phyloP scores from a whole-genome alignment of 2,113 vertebrate species.

The Nannospalax galili region DNA sequence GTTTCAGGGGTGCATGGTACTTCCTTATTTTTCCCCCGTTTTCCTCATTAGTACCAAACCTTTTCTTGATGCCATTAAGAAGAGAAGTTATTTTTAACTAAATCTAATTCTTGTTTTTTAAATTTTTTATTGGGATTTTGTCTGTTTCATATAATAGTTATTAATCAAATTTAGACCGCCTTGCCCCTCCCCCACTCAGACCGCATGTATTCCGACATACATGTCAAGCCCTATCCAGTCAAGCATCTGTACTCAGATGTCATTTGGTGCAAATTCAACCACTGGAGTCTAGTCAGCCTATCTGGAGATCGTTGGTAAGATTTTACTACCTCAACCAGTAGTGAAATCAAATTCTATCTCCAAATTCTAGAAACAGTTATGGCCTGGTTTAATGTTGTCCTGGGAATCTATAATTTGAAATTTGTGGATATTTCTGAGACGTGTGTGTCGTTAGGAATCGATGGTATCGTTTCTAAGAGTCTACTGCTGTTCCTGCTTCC shows the following conservation, averaged over 20 bases:
- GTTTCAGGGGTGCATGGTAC: not conserved
- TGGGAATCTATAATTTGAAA: not conserved
- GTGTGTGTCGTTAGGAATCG: not conserved
- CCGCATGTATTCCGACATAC: no score
- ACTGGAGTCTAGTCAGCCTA: no score
- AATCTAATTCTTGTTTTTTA: no score
- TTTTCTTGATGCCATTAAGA: not conserved
- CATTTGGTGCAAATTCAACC: no score
- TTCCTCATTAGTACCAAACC: not conserved
- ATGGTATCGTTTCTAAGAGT: not conserved
- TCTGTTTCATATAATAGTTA: no score
- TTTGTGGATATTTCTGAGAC: not conserved
- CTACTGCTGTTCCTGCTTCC: not conserved
- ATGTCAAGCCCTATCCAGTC: no score
- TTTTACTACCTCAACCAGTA: no score
- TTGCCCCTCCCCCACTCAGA: no score
- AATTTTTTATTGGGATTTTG: no score
- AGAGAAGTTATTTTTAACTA: not conserved
- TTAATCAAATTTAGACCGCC: no score
- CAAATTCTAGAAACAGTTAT: not conserved
- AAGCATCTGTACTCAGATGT: no score
- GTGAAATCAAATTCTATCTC: not conserved
- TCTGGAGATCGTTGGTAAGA: no score
- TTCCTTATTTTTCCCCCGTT: not conserved
- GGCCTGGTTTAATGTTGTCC: not conserved